Base-by-base conservation (phyloP, 35 echinoderm and acorn worm species). In the Strongylocentrotus purpuratus region DNA sequence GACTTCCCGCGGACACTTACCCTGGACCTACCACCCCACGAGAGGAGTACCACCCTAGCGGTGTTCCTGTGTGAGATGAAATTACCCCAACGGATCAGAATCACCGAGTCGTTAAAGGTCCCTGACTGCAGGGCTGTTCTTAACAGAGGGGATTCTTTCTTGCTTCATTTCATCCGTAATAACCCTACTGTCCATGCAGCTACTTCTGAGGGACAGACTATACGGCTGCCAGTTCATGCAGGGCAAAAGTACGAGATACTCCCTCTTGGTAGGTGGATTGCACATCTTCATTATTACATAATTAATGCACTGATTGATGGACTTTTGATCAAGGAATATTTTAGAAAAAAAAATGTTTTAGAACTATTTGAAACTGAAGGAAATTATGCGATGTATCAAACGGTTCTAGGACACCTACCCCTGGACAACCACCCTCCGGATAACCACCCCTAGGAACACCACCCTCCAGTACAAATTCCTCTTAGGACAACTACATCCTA, bases 231-330 rank as follows among this genome's bases (percentile, higher is more conserved):
- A n/a, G 47, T 48, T 0, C 18, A 48, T 31, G 91, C 91, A 11
- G 13, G 46, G 10, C 91, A 92, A 41, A 55, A 92, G 41, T 92
- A 92, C 25, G 91, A 92, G 28, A 92, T 92, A 28, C 91, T 92
- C 2, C 91, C 91, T 7, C 91, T 92, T 45, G 91, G 91, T 92
- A 15, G 47, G 91, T 92, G 18, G 61, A 70, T 13, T 50, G 48
- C 48, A 50, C 1, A 13, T 10, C 12, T 50, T 3, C 48, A 8
- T 50, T 50, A 50, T 50, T 50, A 50, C 48, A 10, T 50, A 0
- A 50, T 50, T 13, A 2, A 5, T 50, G 48, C 8, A 50, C 48
- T 10, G 48, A 50, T 2, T 50, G 12, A 50, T 10, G 7, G 7
- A 50, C 0, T 50, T 3, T 10, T 50, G 0, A 50, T 8, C 7